Conservation (phyloP, 2,797 vertebrate species). For the Psittacula echo region DNA sequence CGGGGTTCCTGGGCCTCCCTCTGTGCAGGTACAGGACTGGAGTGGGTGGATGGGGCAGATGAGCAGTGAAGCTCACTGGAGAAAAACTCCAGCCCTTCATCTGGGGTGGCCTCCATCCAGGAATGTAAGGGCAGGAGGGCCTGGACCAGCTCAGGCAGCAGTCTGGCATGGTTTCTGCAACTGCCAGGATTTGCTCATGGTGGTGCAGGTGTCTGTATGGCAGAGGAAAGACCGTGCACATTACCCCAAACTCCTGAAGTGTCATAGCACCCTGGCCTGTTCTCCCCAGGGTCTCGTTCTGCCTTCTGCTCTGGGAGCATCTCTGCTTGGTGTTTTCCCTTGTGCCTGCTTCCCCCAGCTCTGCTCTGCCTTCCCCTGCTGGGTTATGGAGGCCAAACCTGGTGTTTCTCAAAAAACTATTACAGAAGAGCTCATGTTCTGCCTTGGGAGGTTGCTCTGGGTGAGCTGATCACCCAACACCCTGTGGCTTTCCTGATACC, state of each 20-base stretch:
- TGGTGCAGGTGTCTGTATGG: not conserved
- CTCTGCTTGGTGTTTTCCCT: not conserved
- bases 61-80: not conserved
- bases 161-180: not conserved
- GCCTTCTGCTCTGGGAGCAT: not conserved
- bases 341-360: not conserved
- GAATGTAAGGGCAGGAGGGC: not conserved
- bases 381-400: not conserved
- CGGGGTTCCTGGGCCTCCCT: fast-evolving
- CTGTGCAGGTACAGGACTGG: not conserved
- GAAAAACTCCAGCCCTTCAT: not conserved
- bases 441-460: not conserved
- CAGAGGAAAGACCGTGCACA: fast-evolving
- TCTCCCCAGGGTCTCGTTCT: not conserved
- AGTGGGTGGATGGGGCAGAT: fast-evolving
- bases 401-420: fast-evolving
- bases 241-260: not conserved
- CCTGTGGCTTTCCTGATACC: not conserved
- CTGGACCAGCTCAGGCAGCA: not conserved
- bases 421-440: fast-evolving
- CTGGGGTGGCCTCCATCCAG: not conserved
- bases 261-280: not conserved
- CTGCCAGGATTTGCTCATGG: not conserved
- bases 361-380: not conserved
- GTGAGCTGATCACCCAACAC: not conserved